Evolutionary conservation across 2,888 invertebrate genomes (phyloP).

Genomic region (Tachina fera): DNA sequence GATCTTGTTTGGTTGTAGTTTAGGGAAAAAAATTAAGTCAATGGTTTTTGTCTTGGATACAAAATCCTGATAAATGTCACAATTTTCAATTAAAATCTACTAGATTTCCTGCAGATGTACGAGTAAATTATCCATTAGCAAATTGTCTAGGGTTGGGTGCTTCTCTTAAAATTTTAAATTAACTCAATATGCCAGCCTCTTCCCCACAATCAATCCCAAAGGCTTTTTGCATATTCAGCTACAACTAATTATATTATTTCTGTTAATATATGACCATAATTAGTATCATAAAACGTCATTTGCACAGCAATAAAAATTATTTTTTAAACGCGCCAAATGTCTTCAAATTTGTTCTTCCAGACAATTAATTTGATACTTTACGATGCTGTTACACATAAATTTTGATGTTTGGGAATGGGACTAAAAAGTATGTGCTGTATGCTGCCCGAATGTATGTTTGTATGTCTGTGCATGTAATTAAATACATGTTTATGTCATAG

Average conservation of each 20-base stretch:
- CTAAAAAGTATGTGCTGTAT: neutral
- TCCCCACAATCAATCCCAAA: neutral
- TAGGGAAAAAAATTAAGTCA: too few species aligned
- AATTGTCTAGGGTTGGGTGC: too few species aligned
- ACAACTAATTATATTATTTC: conserved; percentile 33
- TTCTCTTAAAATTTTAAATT: neutral
- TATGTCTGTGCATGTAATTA: conserved; percentile 1
- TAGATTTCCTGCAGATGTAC: too few species aligned
- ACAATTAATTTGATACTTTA: conserved; percentile 42
- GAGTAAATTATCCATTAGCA: too few species aligned
- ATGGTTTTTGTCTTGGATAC: too few species aligned
- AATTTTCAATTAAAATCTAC: too few species aligned
- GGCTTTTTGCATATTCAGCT: neutral
- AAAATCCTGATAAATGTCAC: too few species aligned
- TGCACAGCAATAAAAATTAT: conserved; percentile 34
- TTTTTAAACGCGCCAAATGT: conserved; percentile 30
- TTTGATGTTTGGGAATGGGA: neutral
- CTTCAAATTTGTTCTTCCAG: conserved; percentile 20
- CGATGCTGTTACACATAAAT: conserved; percentile 26
- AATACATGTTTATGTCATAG: conserved; percentile 41
- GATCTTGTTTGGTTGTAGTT: too few species aligned
- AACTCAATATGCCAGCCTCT: neutral
- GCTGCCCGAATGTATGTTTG: neutral
- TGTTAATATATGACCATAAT: conserved; percentile 39
- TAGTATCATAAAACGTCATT: conserved; percentile 43